Evolutionary conservation across 1,140 invertebrate species (phyloP), one percentile per base, ranked within the genome.

Genomic region (Brachionus sp.): DNA sequence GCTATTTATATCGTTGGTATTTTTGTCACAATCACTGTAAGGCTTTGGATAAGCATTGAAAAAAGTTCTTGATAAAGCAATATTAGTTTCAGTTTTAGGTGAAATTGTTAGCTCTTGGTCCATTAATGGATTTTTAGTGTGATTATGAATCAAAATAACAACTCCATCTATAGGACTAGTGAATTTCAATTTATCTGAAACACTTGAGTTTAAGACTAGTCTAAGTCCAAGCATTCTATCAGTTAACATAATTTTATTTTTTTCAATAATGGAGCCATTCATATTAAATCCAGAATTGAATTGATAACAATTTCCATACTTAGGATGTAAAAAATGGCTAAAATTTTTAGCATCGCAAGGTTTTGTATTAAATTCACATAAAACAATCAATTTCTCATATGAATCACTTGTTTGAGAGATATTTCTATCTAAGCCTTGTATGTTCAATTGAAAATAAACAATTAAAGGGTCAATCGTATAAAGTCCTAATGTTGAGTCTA

Each of bases 221-320:
- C 46, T 33, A 9, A 78, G 46, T 35, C 39, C 39, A 9, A 70
- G 3, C 33, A 33, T 29, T 70, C 66, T 29, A 33, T 37, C 33
- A 70, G 66, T 7, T 70, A 7, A 3, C 3, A 37, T 5, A 13
- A 16, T 5, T 33, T 29, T 29, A 25, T 16, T 33, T 35, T 33
- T 33, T 33, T 29, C 25, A 33, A 70, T 70, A 0, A 3, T 13
- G n/a, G 10, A 29, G 9, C 66, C 66, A 16, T 35, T 37, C 6
- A 33, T 37, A 37, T 70, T 35, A 13, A 13, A 35, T 16, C 75
- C 75, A 10, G 75, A 77, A 57, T 77, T 77, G 5, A 77, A 77
- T 77, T 50, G 75, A 46, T 13, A 77, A 10, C 75, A 77, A 57
- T 77, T 77, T 29, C 75, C 75, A 57, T 50, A 77, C 2, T n/a